These are phyloP conservation scores for Chloropsis hardwickii DNA, from an alignment of 2,113 vertebrate genomes.

Conservation along the genomic window DNA sequence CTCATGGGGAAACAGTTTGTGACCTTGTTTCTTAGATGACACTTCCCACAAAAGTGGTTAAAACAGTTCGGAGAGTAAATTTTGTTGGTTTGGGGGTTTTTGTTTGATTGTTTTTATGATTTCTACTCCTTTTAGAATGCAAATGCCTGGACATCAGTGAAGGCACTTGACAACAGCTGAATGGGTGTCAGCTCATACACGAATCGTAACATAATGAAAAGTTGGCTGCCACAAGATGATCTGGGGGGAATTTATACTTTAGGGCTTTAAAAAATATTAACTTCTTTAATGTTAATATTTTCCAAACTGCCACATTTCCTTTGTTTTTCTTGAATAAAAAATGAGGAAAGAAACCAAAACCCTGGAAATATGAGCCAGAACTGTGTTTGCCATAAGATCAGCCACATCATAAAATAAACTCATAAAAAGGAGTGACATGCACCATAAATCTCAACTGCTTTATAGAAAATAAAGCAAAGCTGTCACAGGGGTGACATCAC, in stretches of 20 bases:
- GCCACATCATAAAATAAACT: neutral
- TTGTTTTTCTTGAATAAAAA: neutral
- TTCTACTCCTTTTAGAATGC: neutral
- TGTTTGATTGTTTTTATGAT: neutral
- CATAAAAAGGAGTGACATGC: neutral
- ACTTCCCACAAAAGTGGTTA: neutral
- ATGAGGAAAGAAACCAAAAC: neutral
- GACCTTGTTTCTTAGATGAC: neutral
- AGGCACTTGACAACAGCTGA: neutral
- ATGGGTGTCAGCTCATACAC: neutral
- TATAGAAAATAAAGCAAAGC: conserved; percentile 8
- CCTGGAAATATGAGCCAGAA: neutral
- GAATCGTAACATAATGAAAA: neutral
- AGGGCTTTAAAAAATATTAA: neutral
- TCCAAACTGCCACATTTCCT: neutral
- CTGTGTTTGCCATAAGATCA: neutral
- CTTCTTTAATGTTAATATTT: neutral
- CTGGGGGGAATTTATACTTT: neutral
- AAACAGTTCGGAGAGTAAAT: neutral
- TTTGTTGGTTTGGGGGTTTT: neutral
- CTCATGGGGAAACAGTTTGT: neutral
- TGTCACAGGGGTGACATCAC: neutral
- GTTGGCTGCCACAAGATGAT: neutral
- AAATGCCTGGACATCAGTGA: neutral
- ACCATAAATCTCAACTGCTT: neutral